phyloP scores from a whole-genome alignment of 2,888 invertebrate species.

The Drosophila conformis region DNA sequence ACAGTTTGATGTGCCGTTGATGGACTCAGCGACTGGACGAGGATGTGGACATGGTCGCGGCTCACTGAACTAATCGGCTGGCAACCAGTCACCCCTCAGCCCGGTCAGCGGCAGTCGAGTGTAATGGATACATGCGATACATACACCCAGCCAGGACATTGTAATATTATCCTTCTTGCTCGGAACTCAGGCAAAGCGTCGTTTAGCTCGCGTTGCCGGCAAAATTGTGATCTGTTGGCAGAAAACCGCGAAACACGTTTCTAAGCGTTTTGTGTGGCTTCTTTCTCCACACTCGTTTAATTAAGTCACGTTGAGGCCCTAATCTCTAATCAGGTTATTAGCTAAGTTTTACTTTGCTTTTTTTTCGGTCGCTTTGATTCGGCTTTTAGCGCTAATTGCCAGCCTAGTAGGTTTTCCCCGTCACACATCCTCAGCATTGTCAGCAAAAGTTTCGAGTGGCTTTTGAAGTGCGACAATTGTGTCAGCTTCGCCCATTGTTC shows the following conservation, averaged over 20 bases:
- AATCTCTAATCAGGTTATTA: conserved; percentile 76
- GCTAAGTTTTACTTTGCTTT: conserved; percentile 32
- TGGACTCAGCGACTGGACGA: conserved; percentile 61
- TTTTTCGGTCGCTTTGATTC: conserved; percentile 44
- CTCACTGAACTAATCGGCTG: conserved; percentile 68
- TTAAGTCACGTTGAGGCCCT: conserved; percentile 59
- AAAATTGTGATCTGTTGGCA: conserved; percentile 9
- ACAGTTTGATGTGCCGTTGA: conserved; percentile 78
- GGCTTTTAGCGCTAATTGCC: conserved; percentile 53
- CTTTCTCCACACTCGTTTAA: conserved; percentile 57
- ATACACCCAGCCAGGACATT: conserved; percentile 32
- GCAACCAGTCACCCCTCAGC: conserved; percentile 9
- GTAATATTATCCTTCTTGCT: conserved; percentile 65
- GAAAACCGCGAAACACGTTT: conserved; percentile 56
- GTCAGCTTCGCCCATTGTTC: not conserved
- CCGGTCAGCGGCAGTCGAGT: conserved; percentile 74
- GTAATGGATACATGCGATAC: conserved; percentile 74
- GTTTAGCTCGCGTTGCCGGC: conserved; percentile 42
- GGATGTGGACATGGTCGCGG: conserved; percentile 31
- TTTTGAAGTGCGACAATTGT: conserved; percentile 56
- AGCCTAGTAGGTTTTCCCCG: conserved; percentile 6
- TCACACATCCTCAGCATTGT: conserved; percentile 21
- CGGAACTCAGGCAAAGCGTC: conserved; percentile 46
- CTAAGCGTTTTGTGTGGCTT: conserved; percentile 59
- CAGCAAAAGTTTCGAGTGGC: conserved; percentile 29